A percentile compares a stretch with the other conserved stretches of the same genome.
phyloP scores from a whole-genome alignment of 2,888 invertebrate species.

The Drosophila diplacantha region DNA sequence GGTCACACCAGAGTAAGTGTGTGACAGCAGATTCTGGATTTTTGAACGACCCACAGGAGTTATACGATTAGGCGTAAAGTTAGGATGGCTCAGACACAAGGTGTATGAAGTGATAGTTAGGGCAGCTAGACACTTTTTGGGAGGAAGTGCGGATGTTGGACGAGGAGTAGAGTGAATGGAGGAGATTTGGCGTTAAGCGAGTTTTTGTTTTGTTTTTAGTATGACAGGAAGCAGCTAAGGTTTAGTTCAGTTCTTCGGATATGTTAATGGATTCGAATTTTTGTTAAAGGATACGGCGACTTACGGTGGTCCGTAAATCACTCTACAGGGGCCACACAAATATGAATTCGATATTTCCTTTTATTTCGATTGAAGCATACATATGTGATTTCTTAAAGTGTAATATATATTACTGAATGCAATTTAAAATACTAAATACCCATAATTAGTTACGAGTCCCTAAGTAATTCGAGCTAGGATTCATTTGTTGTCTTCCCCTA shows the following conservation, averaged over 20 bases:
- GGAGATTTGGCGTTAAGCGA: slow-evolving; percentile 22
- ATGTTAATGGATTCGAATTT: slow-evolving; percentile 42
- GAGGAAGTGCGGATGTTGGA: not conserved
- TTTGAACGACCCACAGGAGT: slow-evolving; percentile 26
- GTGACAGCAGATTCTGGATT: slow-evolving; percentile 8
- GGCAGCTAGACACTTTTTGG: slow-evolving; percentile 27
- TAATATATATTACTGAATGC: slow-evolving; percentile 41
- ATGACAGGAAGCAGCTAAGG: slow-evolving; percentile 55
- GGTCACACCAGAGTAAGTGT: not conserved
- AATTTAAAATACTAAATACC: slow-evolving; percentile 45
- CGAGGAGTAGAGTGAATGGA: not conserved
- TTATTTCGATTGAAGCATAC: slow-evolving; percentile 52
- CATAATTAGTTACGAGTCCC: slow-evolving; percentile 18
- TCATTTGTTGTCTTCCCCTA: slow-evolving; percentile 69
- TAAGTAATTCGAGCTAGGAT: slow-evolving; percentile 50
- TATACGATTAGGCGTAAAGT: slow-evolving; percentile 38
- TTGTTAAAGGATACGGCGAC: slow-evolving; percentile 12
- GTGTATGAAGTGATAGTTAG: slow-evolving; percentile 22
- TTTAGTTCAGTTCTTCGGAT: slow-evolving; percentile 33
- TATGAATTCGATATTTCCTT: slow-evolving; percentile 46
- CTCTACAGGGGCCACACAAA: slow-evolving; percentile 11
- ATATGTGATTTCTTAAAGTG: slow-evolving; percentile 62
- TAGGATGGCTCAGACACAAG: slow-evolving; percentile 14
- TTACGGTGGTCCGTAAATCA: slow-evolving; percentile 8
- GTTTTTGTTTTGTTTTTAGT: slow-evolving; percentile 49